phyloP scores from a whole-genome alignment of 2,888 invertebrate species.

The Micropterix aruncella region DNA sequence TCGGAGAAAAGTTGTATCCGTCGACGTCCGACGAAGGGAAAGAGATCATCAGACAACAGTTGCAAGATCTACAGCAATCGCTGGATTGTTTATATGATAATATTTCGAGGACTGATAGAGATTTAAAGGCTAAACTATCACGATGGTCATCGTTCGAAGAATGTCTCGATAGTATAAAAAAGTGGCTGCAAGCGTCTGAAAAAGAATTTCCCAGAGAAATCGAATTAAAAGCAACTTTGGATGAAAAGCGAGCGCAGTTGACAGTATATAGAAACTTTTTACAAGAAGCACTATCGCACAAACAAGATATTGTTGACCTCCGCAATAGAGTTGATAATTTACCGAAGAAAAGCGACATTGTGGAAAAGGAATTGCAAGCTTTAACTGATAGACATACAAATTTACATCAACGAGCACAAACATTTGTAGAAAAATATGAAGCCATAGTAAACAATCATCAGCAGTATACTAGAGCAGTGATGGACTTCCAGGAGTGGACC shows the following conservation, averaged over 20 bases:
- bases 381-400: constrained; percentile 60
- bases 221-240: constrained; percentile 70
- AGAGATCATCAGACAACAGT: constrained; percentile 68
- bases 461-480: constrained; percentile 73
- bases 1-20: constrained; percentile 77
- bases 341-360: constrained; percentile 62
- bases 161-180: constrained; percentile 59
- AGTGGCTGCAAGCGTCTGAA: constrained; percentile 68
- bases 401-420: constrained; percentile 54
- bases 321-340: constrained; percentile 67
- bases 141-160: constrained; percentile 89
- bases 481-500: constrained; percentile 78
- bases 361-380: constrained; percentile 53
- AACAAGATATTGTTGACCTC: constrained; percentile 72
- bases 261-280: constrained; percentile 69
- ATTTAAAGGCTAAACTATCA: constrained; percentile 69
- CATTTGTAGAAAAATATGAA: constrained; percentile 75
- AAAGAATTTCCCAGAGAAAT: constrained; percentile 63
- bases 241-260: constrained; percentile 82
- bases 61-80: constrained; percentile 72
- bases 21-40: constrained; percentile 79
- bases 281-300: constrained; percentile 73
- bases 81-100: constrained; percentile 72
- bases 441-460: constrained; percentile 80
- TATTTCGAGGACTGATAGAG: constrained; percentile 61